Base-by-base conservation (phyloP, 2,113 vertebrate species). In the Egretta garzetta region DNA sequence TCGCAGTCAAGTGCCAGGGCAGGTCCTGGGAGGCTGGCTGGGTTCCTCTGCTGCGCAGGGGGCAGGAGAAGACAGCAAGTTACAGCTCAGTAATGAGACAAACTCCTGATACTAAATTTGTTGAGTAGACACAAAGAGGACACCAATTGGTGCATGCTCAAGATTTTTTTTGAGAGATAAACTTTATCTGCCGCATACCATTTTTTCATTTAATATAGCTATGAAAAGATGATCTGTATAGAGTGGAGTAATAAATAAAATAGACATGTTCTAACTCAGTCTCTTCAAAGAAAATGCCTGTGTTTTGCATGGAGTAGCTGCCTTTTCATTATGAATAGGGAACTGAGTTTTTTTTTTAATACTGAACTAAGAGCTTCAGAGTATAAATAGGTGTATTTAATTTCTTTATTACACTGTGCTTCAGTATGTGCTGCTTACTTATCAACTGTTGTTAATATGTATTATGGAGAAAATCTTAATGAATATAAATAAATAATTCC, bases 101-200 rank as follows among this genome's bases (percentile, higher is more conserved):
- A 50, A 43, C 32, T 72, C 17, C 68, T 35, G 19, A 13, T 43
- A 19, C 5, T 18, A 6, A 24, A 28, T 35, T 67, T 30, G 6
- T 27, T 59, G 43, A 67, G 39, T 43, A 64, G 67, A 55, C 33
- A 23, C 22, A 37, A 30, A 59, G 35, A 21, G 4, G 20, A 12
- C 12, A 20, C 9, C 8, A 37, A 0, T 84, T 66, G 23, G 7
- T 32, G 5, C 1, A 0, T 28, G 10, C 22, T 73, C 3, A 26
- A 23, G 50, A 5, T 21, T 30, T 30, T 47, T 68, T 47, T 68
- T 80, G 3, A 33, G 21, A 52, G n/a, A 45, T 32, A 30, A 62
- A 30, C 7, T 32, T 68, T 59, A 32, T 47, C 28, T 74, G 17
- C 26, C 15, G 6, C 4, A 8, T 56, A 32, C 5, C 3, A 50